Conservation (phyloP, 2,797 vertebrate species). For the Coracias cyanogaster region DNA sequence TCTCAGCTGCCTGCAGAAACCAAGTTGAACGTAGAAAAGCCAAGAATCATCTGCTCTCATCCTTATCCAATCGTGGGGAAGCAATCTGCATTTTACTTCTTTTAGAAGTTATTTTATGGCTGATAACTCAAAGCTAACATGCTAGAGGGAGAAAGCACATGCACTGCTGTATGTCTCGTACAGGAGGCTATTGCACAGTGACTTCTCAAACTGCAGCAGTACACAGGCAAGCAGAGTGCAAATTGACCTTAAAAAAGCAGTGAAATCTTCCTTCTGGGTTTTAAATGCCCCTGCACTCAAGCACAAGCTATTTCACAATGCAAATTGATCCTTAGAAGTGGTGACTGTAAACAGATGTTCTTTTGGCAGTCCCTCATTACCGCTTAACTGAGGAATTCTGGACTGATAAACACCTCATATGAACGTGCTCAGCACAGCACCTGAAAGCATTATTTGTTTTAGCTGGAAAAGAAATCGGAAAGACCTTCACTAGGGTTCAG, state of each 20-base stretch:
- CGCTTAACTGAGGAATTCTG: background rate
- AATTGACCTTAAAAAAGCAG: conserved; percentile 2
- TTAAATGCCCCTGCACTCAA: background rate
- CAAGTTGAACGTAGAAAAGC: background rate
- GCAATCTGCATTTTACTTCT: background rate
- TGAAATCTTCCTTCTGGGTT: background rate
- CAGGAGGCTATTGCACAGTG: background rate
- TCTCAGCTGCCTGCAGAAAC: background rate
- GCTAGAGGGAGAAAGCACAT: background rate
- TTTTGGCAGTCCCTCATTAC: background rate
- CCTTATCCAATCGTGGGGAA: background rate
- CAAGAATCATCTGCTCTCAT: background rate
- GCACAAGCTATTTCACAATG: background rate
- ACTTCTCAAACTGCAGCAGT: background rate
- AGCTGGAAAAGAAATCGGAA: background rate
- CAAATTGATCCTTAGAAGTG: background rate
- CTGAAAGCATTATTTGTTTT: background rate
- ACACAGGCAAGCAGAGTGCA: background rate
- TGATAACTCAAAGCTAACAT: background rate
- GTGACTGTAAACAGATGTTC: background rate
- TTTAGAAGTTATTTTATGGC: background rate
- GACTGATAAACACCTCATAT: background rate
- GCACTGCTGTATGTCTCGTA: background rate
- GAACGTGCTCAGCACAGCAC: background rate
- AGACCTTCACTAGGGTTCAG: background rate